Conservation (phyloP, 2,888 invertebrate species). For the Drosophila antonietae region DNA sequence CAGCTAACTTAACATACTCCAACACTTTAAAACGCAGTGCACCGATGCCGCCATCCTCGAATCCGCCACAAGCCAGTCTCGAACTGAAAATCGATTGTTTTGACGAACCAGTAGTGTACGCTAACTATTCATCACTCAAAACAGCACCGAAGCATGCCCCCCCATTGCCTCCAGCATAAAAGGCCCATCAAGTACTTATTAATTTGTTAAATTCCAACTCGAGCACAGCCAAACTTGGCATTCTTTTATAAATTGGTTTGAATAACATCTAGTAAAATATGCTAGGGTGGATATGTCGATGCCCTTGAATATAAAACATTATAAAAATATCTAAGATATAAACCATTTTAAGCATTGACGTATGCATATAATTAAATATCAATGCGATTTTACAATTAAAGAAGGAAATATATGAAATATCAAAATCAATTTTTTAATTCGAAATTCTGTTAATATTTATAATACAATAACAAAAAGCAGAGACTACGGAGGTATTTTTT, state of each 20-base stretch:
- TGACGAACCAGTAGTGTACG: constrained; percentile 15
- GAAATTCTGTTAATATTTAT: too few relatives aligned
- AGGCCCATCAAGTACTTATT: background rate
- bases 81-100: background rate
- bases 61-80: background rate
- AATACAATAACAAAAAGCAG: too few relatives aligned
- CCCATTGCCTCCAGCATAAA: background rate
- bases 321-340: too few relatives aligned
- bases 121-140: too few relatives aligned
- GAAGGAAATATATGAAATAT: too few relatives aligned
- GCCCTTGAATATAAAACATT: too few relatives aligned
- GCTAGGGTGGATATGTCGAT: too few relatives aligned
- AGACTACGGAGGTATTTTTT: background rate
- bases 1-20: constrained; percentile 6
- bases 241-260: background rate
- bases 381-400: too few relatives aligned
- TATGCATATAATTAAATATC: too few relatives aligned
- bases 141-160: background rate
- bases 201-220: background rate
- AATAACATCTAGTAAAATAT: background rate
- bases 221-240: background rate
- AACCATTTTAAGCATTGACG: too few relatives aligned
- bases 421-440: too few relatives aligned
- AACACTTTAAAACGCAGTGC: too few relatives aligned
- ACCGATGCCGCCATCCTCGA: background rate